Evolutionary conservation across 1,140 invertebrate genomes (phyloP).

Genomic region (Carcinoscorpius rotundicauda): DNA sequence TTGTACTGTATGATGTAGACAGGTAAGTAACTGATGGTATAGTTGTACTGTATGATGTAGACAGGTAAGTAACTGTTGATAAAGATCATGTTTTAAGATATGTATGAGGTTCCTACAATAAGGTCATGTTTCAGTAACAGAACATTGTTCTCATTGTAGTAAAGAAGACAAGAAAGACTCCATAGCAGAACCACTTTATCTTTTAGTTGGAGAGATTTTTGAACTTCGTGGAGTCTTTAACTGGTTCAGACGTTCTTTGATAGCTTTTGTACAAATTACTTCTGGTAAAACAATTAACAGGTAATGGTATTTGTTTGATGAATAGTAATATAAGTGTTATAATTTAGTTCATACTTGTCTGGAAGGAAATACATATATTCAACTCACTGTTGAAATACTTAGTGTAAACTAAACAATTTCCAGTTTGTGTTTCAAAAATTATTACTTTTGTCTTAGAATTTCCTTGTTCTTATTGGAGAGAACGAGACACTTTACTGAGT

Average conservation of each 20-base stretch:
- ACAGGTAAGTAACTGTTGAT: too few species aligned
- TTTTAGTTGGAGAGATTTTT: conserved; percentile 66
- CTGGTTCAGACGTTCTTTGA: conserved; percentile 70
- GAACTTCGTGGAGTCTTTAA: conserved; percentile 76
- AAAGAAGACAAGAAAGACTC: conserved; percentile 43
- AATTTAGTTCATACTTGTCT: background rate
- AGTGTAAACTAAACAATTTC: background rate
- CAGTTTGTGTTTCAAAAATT: background rate
- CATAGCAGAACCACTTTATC: conserved; percentile 76
- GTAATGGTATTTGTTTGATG: conserved; percentile 28
- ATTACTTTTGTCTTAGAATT: background rate
- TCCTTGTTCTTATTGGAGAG: too few species aligned
- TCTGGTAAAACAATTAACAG: conserved; percentile 82
- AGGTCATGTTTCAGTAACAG: too few species aligned
- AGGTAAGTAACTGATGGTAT: too few species aligned
- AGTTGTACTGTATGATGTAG: too few species aligned
- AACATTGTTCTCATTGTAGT: background rate
- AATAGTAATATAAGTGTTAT: too few species aligned
- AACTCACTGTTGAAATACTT: background rate
- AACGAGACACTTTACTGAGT: too few species aligned
- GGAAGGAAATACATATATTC: background rate
- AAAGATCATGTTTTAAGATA: too few species aligned
- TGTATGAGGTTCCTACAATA: too few species aligned
- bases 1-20: too few species aligned
- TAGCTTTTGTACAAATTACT: conserved; percentile 82